Base-by-base conservation (phyloP, 2,113 vertebrate species). In the Gasterosteus aculeatus region DNA sequence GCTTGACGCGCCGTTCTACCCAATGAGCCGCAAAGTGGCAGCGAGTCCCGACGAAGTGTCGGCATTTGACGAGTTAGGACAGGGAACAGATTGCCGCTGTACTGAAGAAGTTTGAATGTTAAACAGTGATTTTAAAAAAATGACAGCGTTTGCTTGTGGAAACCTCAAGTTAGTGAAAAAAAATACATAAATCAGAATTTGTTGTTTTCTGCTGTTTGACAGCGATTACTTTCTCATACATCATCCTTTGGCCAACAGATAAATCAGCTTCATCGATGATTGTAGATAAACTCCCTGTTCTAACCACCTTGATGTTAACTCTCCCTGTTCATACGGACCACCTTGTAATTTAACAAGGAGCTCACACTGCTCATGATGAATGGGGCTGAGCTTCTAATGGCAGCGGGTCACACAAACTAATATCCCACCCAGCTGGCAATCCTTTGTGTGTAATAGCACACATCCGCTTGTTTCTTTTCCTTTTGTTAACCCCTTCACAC, bases 341-440 rank as follows among this genome's bases (percentile, higher is more conserved):
- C 49, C 61, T 64, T 84, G 38, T 81, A 62, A 84, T 86, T 77
- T 65, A 84, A 79, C 76, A 58, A 65, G 44, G 73, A 77, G 75
- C 69, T 82, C 65, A 71, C 62, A 35, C 19, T 54, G 64, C 81
- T 84, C 78, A 78, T 89, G 89, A 92, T 92, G 83, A 80, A 94
- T 92, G 86, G 77, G 15, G 76, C 78, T 82, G 61, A 82, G 75
- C 70, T 74, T 62, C 59, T 53, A 77, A 83, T 70, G 84, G 80
- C 88, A 90, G 82, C 54, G 70, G 84, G 84, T 89, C 87, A 87
- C 76, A 53, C 47, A 26, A 57, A 77, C 81, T 87, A 85, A 90
- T 86, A 88, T 85, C 81, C 53, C 35, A 47, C 65, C 80, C 78
- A 49, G 62, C 61, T 81, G 56, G 70, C 70, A 67, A 63, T 76